Conservation (phyloP, 1,140 invertebrate species). For the Trypoxylus dichotomus region DNA sequence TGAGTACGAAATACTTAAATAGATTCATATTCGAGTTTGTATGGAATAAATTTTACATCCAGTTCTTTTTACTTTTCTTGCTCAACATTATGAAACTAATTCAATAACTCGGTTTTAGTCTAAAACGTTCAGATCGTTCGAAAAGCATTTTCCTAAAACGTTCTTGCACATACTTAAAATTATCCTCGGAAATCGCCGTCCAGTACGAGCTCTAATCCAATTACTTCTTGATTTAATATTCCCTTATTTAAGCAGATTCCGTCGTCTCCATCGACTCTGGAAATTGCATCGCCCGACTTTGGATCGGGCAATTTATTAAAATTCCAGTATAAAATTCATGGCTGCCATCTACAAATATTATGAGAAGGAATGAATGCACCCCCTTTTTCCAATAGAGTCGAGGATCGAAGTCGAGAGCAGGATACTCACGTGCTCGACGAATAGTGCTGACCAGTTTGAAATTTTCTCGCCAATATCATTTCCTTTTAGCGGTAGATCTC, state of each 20-base stretch:
- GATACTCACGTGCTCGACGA: background rate
- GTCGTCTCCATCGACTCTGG: background rate
- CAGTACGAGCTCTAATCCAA: background rate
- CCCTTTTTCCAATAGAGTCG: conserved; percentile 9
- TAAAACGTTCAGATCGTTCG: too few relatives aligned
- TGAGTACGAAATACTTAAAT: too few relatives aligned
- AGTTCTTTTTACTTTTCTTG: too few relatives aligned
- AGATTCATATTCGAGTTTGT: too few relatives aligned
- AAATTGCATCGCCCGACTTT: background rate
- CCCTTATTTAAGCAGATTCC: conserved; percentile 6
- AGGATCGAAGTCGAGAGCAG: background rate
- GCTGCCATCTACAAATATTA: background rate
- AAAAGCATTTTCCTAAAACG: too few relatives aligned
- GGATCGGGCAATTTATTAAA: conserved; percentile 4
- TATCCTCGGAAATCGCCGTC: too few relatives aligned
- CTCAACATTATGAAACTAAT: too few relatives aligned
- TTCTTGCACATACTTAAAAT: too few relatives aligned
- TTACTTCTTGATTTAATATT: conserved; percentile 20
- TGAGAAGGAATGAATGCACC: background rate
- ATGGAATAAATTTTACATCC: too few relatives aligned
- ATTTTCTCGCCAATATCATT: background rate
- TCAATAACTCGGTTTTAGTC: too few relatives aligned
- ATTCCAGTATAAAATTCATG: conserved; percentile 11
- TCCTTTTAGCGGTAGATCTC: background rate
- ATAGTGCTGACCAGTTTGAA: conserved; percentile 7